phyloP scores from a whole-genome alignment of 1,140 invertebrate genomes.

The Pinna nobilis region DNA sequence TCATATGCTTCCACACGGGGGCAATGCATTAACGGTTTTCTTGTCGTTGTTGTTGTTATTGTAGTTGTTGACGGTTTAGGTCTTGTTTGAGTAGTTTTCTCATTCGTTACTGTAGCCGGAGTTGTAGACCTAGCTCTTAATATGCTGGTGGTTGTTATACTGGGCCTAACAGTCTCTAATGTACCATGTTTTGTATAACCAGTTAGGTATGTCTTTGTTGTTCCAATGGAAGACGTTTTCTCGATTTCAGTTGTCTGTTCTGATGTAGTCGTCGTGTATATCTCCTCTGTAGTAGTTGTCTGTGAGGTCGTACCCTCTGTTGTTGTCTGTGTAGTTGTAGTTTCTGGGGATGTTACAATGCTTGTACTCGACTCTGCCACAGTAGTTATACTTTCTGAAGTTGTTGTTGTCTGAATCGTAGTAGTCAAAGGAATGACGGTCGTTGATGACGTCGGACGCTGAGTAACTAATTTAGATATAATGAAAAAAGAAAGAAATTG shows the following conservation, averaged over 20 bases:
- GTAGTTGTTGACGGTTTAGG: slow-evolving; percentile 6
- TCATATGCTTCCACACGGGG: slow-evolving; percentile 13
- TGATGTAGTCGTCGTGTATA: no score
- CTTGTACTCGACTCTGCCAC: neutral
- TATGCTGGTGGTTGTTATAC: neutral
- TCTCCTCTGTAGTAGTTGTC: no score
- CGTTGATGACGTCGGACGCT: slow-evolving; percentile 5
- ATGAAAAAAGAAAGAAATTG: no score
- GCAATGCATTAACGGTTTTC: neutral
- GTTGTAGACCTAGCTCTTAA: no score
- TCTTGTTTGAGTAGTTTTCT: slow-evolving; percentile 16
- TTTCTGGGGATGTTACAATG: neutral
- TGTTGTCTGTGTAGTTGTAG: neutral
- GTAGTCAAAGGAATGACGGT: no score
- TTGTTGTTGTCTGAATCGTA: neutral
- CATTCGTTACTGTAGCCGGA: no score
- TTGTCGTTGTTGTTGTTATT: slow-evolving; percentile 6
- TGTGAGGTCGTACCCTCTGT: neutral
- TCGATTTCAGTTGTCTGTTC: no score
- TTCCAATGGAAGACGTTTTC: no score
- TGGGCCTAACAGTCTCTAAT: neutral
- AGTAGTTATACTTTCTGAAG: neutral
- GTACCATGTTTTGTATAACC: no score
- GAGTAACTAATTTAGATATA: slow-evolving; percentile 24
- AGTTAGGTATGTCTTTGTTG: no score